Evolutionary conservation across 2,113 vertebrate genomes (phyloP).

Genomic region (Lepisosteus osseus): DNA sequence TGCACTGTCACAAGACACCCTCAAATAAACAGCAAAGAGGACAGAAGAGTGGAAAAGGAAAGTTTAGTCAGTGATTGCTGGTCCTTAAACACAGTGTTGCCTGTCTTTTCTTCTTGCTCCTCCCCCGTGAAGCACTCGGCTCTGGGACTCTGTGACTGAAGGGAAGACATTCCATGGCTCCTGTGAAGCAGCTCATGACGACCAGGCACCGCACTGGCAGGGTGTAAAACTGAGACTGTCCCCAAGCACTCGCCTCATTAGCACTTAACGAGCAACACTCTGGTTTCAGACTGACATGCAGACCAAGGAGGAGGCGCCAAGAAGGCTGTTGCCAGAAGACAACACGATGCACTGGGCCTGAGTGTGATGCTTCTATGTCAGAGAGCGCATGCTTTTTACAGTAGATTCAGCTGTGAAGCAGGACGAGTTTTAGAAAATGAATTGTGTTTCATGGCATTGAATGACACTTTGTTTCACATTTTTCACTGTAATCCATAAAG

Average conservation of each 20-base stretch:
- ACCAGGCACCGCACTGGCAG: no score
- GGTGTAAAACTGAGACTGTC: no score
- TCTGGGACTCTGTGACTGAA: neutral
- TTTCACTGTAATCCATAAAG: no score
- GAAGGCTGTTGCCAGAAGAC: constrained; percentile 20
- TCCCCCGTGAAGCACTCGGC: constrained; percentile 20
- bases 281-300: constrained; percentile 20
- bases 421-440: no score
- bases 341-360: neutral
- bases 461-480: no score
- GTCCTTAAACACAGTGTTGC: constrained; percentile 6
- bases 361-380: neutral
- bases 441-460: no score
- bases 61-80: neutral
- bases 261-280: constrained; percentile 23
- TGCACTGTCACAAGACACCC: neutral
- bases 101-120: neutral
- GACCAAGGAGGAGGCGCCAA: constrained; percentile 25
- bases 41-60: neutral
- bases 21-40: neutral
- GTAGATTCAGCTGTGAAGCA: no score
- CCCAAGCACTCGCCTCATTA: constrained; percentile 3
- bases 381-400: no score
- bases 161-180: neutral
- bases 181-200: no score